Evolutionary conservation across 2,888 invertebrate species (phyloP).

Genomic region (Agapostemon virescens): DNA sequence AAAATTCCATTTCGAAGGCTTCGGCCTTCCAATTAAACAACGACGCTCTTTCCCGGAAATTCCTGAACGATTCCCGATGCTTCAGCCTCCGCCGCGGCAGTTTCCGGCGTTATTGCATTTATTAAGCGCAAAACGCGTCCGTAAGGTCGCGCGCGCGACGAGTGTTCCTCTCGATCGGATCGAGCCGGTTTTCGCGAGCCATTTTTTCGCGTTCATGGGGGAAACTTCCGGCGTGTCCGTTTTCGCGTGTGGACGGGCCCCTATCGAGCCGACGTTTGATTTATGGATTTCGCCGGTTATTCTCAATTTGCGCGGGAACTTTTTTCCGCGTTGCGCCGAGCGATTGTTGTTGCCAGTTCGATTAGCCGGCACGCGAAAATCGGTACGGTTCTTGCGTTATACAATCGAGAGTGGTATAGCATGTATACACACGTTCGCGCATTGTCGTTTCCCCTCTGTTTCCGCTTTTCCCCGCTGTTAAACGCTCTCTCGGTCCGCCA

Average conservation of each 20-base stretch:
- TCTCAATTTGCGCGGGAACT: conserved; percentile 23
- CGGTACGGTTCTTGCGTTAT: conserved; percentile 4
- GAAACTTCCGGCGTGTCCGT: conserved; percentile 34
- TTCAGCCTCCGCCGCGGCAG: neutral
- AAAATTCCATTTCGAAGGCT: conserved; percentile 4
- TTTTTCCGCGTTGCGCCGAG: conserved; percentile 14
- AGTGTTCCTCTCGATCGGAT: conserved; percentile 13
- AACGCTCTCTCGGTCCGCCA: conserved; percentile 21
- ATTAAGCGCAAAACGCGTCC: conserved; percentile 20
- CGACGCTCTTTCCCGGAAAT: neutral
- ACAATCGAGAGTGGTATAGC: neutral
- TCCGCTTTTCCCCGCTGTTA: conserved; percentile 29
- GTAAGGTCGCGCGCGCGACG: conserved; percentile 20
- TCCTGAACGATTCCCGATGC: neutral
- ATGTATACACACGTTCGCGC: neutral
- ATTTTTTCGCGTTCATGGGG: too few species aligned
- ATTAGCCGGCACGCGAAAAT: conserved; percentile 29
- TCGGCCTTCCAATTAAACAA: neutral
- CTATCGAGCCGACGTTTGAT: conserved; percentile 31
- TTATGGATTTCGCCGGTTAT: conserved; percentile 33
- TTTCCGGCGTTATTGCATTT: conserved; percentile 14
- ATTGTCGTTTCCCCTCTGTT: conserved; percentile 25
- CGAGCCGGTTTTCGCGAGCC: conserved; percentile 7
- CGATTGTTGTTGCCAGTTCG: conserved; percentile 7
- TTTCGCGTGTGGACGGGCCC: neutral